Base-by-base conservation (phyloP, 2,113 vertebrate species). In the Chroicocephalus ridibundus region DNA sequence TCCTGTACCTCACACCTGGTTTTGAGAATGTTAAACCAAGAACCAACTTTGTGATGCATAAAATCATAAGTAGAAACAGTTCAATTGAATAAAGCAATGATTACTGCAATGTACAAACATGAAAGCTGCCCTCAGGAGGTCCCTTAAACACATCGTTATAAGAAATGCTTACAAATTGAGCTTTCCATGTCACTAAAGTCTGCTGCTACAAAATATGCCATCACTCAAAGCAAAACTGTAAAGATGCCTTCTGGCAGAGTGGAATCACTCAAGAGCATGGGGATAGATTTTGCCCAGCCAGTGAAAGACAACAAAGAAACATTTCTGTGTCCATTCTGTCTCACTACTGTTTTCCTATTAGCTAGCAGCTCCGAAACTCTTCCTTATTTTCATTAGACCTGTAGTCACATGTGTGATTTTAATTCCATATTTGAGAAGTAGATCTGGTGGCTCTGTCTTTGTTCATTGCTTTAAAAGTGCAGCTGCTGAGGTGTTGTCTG, bases 111-210 rank as follows among this genome's bases (percentile, higher is more conserved):
- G 49, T 69, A 62, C 69, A 77, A 93, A 84, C 49, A 55, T 34
- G 74, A 88, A 90, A 91, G 49, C 70, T 85, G 83, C 80, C 86
- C 86, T 65, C 47, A 93, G 92, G 90, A 76, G 46, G 72, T 87
- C 77, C 69, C 49, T 96, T 76, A 89, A 94, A 86, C 80, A 85
- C 72, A 61, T 51, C 9, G 13, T 70, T 88, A 8, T 24, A 68
- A 76, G 44, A 80, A 88, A 86, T 58, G 47, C 72, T 93, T 80
- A 77, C n/a, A 32, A 66, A 92, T 51, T 60, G 64, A 83, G 68
- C 86, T 93, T 91, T 91, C 82, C 70, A 8, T 71, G 65, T 89
- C 74, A 84, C 83, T 93, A 47, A 90, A 92, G 51, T 69, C 72
- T 64, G 32, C 69, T 86, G 75, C 66, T 84, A 61, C 82, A 84